phyloP scores from a whole-genome alignment of 2,888 invertebrate genomes.

The Chaetogeoica ovagalla region DNA sequence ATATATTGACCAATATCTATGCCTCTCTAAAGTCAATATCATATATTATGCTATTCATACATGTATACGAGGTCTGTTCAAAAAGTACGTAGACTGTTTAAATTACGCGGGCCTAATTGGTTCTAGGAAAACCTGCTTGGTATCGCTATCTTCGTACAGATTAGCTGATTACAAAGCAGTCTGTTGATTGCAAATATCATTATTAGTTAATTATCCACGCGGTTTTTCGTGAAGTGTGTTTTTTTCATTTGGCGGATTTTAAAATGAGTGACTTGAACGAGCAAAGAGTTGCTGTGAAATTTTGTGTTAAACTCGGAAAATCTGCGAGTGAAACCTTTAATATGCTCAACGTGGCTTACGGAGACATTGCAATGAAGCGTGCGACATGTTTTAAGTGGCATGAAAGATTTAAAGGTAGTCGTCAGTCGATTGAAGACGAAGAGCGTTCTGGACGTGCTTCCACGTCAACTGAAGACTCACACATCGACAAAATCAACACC shows the following conservation, averaged over 20 bases:
- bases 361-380: slow-evolving; percentile 13
- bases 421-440: slow-evolving; percentile 43
- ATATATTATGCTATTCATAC: too few species aligned
- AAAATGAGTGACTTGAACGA: slow-evolving; percentile 5
- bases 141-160: not conserved
- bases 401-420: slow-evolving; percentile 26
- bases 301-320: slow-evolving; percentile 41
- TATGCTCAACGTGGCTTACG: slow-evolving; percentile 38
- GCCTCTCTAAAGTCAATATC: too few species aligned
- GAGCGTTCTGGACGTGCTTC: slow-evolving; percentile 28
- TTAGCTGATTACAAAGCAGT: not conserved
- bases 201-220: not conserved
- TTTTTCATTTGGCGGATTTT: not conserved
- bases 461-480: slow-evolving; percentile 32
- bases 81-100: not conserved
- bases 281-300: slow-evolving; percentile 32
- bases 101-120: not conserved
- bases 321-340: slow-evolving; percentile 31
- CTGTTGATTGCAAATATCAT: not conserved
- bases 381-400: slow-evolving; percentile 16
- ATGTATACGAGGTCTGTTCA: too few species aligned
- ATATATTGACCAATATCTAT: too few species aligned
- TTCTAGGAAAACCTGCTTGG: not conserved
- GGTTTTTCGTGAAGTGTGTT: slow-evolving; percentile 5
- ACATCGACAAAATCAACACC: slow-evolving; percentile 38